Percentiles rank a stretch among this genome's conserved stretches.
phyloP scores from a whole-genome alignment of 1,140 invertebrate genomes.

The Philaenus spumarius region DNA sequence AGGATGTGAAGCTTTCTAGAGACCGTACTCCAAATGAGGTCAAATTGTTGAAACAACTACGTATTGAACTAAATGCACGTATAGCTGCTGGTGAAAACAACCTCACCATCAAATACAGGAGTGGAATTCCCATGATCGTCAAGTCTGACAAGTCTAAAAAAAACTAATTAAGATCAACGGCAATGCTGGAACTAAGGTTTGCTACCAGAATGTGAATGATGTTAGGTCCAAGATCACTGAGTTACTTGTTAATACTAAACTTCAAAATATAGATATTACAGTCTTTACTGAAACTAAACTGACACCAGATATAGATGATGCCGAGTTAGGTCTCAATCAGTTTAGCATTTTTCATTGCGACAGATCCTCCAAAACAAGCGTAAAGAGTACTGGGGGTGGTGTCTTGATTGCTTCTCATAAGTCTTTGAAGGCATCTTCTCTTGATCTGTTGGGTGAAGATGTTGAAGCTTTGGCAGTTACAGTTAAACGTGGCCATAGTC shows the following conservation, averaged over 20 bases:
- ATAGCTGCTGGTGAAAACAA: background rate
- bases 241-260: background rate
- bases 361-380: background rate
- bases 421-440: too few species aligned
- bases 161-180: conserved; percentile 3
- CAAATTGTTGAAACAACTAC: background rate
- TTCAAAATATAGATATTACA: background rate
- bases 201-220: conserved; percentile 3
- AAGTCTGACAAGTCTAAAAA: background rate
- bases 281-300: background rate
- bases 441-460: too few species aligned
- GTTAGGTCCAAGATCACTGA: background rate
- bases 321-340: background rate
- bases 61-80: background rate
- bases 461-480: too few species aligned
- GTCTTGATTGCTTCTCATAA: too few species aligned
- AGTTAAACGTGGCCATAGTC: too few species aligned
- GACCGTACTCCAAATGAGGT: background rate
- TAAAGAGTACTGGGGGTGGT: background rate
- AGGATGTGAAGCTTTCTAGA: conserved; percentile 2
- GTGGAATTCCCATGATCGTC: background rate
- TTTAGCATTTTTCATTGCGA: background rate
- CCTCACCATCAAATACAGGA: conserved; percentile 8
- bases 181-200: background rate
- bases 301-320: background rate